A percentile compares a stretch with the other conserved stretches of the same genome.
Evolutionary conservation across 2,797 vertebrate genomes (phyloP).

Genomic region (Pantherophis alleghaniensis): DNA sequence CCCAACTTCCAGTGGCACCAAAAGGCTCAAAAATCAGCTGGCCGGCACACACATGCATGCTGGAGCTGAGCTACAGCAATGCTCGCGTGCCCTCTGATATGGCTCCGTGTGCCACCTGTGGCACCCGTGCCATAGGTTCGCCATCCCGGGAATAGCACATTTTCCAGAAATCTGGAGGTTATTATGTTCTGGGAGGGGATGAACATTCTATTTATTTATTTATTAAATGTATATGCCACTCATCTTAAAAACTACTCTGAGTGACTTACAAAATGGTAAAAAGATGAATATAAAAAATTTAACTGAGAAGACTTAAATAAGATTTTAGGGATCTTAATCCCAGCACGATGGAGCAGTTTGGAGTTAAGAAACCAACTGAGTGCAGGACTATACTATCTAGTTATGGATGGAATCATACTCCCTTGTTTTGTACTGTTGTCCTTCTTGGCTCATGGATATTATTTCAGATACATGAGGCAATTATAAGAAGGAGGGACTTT

Average conservation of each 20-base stretch:
- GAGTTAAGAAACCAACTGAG: not conserved
- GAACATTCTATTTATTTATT: not conserved
- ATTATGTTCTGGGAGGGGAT: not conserved
- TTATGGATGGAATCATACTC: not conserved
- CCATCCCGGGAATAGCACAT: not conserved
- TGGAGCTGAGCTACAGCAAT: too few species aligned
- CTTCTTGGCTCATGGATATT: not conserved
- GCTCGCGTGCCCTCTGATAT: too few species aligned
- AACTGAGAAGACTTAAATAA: not conserved
- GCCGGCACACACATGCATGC: too few species aligned
- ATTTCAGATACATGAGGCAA: not conserved
- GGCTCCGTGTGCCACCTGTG: too few species aligned
- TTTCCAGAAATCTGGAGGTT: not conserved
- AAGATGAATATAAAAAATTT: not conserved
- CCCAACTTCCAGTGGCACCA: too few species aligned
- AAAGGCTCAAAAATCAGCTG: too few species aligned
- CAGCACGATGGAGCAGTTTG: not conserved
- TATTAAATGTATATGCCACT: not conserved
- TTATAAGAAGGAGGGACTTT: not conserved
- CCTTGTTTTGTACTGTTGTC: not conserved
- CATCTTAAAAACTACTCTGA: not conserved
- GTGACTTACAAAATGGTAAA: not conserved
- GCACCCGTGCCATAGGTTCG: too few species aligned
- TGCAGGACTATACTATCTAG: not conserved
- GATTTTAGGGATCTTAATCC: not conserved